phyloP scores from a whole-genome alignment of 2,113 vertebrate species.

The Zosterops borbonicus region DNA sequence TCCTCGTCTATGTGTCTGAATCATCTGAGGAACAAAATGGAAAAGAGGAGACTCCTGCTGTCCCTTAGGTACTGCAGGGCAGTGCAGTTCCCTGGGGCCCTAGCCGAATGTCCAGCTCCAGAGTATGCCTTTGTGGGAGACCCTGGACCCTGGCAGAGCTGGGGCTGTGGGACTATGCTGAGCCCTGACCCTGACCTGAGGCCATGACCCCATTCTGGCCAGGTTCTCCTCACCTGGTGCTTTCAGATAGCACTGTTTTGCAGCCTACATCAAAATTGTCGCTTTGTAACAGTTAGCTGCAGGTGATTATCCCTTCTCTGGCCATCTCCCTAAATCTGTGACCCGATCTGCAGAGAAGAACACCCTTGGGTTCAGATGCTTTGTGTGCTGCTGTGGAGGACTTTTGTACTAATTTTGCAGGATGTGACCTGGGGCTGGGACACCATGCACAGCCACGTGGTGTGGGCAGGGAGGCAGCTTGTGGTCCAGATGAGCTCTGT shows the following conservation, averaged over 20 bases:
- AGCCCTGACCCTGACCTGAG: neutral
- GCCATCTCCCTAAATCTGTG: neutral
- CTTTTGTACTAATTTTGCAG: neutral
- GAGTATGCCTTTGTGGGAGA: neutral
- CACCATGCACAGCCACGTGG: fast-evolving
- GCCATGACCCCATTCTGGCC: fast-evolving
- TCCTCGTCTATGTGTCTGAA: neutral
- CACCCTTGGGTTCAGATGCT: neutral
- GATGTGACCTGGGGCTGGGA: neutral
- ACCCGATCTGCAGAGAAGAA: neutral
- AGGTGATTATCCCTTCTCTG: neutral
- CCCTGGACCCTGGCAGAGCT: neutral
- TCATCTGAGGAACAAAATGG: neutral
- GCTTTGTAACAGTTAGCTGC: neutral
- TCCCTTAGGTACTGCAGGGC: neutral
- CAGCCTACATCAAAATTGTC: neutral
- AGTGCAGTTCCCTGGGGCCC: neutral
- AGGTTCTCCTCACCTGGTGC: neutral
- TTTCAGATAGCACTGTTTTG: fast-evolving
- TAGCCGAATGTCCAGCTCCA: neutral
- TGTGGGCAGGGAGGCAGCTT: neutral
- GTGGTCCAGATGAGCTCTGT: neutral
- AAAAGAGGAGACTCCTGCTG: neutral
- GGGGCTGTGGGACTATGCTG: fast-evolving
- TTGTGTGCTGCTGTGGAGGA: neutral